A percentile compares a stretch with the other conserved stretches of the same genome.
Evolutionary conservation across 2,113 vertebrate genomes (phyloP).

Genomic region (Anoura caudifer): DNA sequence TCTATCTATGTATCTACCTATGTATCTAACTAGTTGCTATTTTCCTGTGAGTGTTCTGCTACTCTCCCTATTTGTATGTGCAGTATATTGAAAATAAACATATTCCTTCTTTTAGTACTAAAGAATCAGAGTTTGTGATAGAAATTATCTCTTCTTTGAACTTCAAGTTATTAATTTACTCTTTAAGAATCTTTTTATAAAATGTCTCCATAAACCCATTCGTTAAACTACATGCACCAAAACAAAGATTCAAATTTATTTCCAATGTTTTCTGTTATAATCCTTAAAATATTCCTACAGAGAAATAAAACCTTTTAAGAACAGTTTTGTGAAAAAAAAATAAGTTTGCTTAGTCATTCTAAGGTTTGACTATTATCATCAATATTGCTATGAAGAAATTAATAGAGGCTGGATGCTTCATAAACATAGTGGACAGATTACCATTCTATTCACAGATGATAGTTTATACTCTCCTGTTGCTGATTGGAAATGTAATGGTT

Average conservation of each 20-base stretch:
- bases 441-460: background rate
- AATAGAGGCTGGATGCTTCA: constrained; percentile 46
- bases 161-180: constrained; percentile 6
- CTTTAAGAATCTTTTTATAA: background rate
- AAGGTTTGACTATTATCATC: constrained; percentile 24
- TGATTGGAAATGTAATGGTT: constrained; percentile 27
- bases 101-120: background rate
- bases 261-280: background rate
- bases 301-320: background rate
- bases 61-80: background rate
- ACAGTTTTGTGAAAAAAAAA: background rate
- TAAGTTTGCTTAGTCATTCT: background rate
- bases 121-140: background rate
- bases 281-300: background rate
- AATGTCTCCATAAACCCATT: background rate
- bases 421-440: background rate
- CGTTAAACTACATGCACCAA: background rate
- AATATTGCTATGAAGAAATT: constrained; percentile 55
- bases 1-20: too few species aligned
- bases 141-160: background rate
- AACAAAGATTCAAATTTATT: background rate
- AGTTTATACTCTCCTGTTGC: background rate
- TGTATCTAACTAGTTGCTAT: background rate
- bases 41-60: background rate
- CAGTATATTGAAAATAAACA: background rate